These are phyloP conservation scores for Guaruba guarouba DNA, from an alignment of 2,113 vertebrate species.

Conservation along the genomic window DNA sequence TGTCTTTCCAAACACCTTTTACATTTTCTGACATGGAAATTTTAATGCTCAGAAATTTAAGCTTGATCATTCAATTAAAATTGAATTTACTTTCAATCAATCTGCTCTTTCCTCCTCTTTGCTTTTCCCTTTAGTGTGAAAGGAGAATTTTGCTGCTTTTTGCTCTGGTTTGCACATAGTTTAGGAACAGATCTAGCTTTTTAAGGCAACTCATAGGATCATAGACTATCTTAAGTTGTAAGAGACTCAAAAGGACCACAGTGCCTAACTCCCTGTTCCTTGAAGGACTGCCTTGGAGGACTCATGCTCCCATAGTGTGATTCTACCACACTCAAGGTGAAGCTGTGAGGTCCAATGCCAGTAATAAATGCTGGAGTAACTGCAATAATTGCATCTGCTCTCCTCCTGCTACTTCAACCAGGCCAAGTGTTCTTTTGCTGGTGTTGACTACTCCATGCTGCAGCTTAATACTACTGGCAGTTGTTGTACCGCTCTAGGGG, in stretches of 20 bases:
- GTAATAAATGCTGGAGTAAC: neutral
- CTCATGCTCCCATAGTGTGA: neutral
- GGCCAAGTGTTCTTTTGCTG: neutral
- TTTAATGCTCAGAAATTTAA: neutral
- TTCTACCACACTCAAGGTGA: neutral
- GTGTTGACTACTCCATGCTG: accelerated
- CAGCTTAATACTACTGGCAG: neutral
- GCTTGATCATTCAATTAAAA: neutral
- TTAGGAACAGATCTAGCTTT: neutral
- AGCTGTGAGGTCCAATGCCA: accelerated
- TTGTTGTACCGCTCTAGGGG: accelerated
- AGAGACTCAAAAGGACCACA: neutral
- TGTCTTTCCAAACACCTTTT: neutral
- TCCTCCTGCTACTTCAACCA: accelerated
- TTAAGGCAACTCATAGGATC: neutral
- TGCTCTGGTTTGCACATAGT: neutral
- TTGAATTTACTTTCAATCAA: accelerated
- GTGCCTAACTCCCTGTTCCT: neutral
- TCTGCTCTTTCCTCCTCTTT: neutral
- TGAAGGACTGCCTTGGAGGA: neutral
- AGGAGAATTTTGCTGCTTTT: neutral
- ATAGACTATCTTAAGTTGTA: neutral
- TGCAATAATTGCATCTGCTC: neutral
- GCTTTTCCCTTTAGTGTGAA: neutral
- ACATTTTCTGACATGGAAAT: neutral